Percentiles rank a stretch among this genome's conserved stretches.
Conservation (phyloP, 2,888 invertebrate species). For the Lasioglossum figueresi region DNA sequence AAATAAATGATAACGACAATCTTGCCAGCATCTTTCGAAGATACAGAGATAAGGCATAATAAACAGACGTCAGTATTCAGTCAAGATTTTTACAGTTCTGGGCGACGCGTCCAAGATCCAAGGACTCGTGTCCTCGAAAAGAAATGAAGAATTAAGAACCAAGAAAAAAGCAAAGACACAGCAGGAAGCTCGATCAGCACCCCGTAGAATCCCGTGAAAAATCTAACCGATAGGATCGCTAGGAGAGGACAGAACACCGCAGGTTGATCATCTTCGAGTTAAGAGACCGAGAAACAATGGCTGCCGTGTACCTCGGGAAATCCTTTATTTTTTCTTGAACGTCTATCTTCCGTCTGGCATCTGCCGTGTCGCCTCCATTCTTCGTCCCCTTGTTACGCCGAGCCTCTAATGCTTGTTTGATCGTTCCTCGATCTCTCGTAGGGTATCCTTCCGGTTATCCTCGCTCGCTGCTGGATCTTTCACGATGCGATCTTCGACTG, state of each 20-base stretch:
- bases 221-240: slow-evolving; percentile 72
- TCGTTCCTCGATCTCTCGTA: slow-evolving; percentile 34
- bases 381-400: slow-evolving; percentile 38
- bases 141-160: not conserved
- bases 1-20: too few species aligned
- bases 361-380: slow-evolving; percentile 61
- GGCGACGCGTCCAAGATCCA: not conserved
- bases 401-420: slow-evolving; percentile 32
- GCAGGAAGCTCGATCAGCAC: slow-evolving; percentile 55
- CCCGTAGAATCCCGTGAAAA: slow-evolving; percentile 47
- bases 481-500: not conserved
- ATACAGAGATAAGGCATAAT: too few species aligned
- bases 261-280: slow-evolving; percentile 70
- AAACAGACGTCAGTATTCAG: not conserved
- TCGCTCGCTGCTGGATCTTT: slow-evolving; percentile 4
- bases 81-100: not conserved
- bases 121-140: not conserved
- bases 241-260: slow-evolving; percentile 49
- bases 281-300: slow-evolving; percentile 64
- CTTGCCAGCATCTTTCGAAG: too few species aligned
- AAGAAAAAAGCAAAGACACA: slow-evolving; percentile 42
- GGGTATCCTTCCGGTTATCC: not conserved
- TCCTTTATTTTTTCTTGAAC: slow-evolving; percentile 65
- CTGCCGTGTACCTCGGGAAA: slow-evolving; percentile 62
- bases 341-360: slow-evolving; percentile 76